phyloP scores from a whole-genome alignment of 2,113 vertebrate species.

The Dermatemys mawii region DNA sequence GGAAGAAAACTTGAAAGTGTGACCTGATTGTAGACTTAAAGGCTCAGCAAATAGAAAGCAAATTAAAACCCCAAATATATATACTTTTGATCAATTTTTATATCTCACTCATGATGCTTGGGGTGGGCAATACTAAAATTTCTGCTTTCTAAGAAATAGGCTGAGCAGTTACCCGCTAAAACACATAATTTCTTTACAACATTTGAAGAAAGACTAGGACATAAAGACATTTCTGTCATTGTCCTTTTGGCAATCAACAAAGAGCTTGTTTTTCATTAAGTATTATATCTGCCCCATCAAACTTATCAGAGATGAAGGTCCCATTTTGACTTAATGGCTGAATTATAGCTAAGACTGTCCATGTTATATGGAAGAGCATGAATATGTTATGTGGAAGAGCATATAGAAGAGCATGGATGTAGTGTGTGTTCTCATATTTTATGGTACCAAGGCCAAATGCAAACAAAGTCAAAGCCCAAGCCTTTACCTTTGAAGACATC shows the following conservation, averaged over 20 bases:
- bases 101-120: background rate
- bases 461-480: background rate
- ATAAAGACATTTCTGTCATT: fast-evolving
- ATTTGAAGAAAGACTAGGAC: background rate
- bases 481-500: background rate
- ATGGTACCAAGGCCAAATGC: background rate
- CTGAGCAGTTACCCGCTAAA: background rate
- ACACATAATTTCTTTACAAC: fast-evolving
- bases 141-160: background rate
- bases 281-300: background rate
- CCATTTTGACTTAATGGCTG: background rate
- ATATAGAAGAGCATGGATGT: background rate
- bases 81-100: background rate
- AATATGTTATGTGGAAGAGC: background rate
- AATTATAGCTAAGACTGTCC: background rate
- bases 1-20: background rate
- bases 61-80: background rate
- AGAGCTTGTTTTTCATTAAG: background rate
- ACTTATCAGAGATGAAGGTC: background rate
- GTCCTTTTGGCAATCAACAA: background rate
- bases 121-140: background rate
- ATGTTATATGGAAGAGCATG: background rate
- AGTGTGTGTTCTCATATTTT: background rate
- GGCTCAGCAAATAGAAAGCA: background rate
- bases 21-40: background rate